Evolutionary conservation across 2,797 vertebrate species (phyloP).

Genomic region (Pseudomugil gertrudae): DNA sequence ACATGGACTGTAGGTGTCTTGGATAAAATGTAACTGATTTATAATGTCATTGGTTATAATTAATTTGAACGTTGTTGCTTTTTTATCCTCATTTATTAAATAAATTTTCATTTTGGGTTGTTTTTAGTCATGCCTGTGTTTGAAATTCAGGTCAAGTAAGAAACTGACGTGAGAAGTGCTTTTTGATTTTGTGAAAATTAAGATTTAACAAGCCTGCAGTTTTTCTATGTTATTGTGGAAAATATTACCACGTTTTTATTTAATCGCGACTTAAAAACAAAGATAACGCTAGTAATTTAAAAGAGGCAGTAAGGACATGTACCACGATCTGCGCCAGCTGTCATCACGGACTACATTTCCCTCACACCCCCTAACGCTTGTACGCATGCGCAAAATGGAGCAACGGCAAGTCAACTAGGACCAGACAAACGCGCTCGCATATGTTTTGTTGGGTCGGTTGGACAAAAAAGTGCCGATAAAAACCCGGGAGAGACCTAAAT

Average conservation of each 20-base stretch:
- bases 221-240: background rate
- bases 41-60: conserved; percentile 1
- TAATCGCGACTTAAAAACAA: no score
- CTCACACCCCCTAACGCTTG: fast-evolving
- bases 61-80: background rate
- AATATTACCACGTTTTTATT: no score
- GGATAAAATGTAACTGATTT: background rate
- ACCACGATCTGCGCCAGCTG: no score
- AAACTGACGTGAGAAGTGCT: no score
- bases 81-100: conserved; percentile 24
- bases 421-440: conserved; percentile 19
- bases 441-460: conserved; percentile 46
- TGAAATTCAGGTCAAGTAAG: background rate
- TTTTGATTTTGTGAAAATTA: no score
- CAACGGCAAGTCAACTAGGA: conserved; percentile 57
- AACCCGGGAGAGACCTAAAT: conserved; percentile 36
- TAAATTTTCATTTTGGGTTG: conserved; percentile 26
- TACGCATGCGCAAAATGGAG: conserved; percentile 36
- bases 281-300: no score
- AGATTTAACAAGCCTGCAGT: background rate
- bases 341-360: conserved; percentile 51
- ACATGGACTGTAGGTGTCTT: background rate
- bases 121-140: background rate
- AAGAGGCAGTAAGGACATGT: no score
- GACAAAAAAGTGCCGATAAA: conserved; percentile 57